Evolutionary conservation across 2,797 vertebrate species (phyloP).

Genomic region (Neosilurus hyrtlii): DNA sequence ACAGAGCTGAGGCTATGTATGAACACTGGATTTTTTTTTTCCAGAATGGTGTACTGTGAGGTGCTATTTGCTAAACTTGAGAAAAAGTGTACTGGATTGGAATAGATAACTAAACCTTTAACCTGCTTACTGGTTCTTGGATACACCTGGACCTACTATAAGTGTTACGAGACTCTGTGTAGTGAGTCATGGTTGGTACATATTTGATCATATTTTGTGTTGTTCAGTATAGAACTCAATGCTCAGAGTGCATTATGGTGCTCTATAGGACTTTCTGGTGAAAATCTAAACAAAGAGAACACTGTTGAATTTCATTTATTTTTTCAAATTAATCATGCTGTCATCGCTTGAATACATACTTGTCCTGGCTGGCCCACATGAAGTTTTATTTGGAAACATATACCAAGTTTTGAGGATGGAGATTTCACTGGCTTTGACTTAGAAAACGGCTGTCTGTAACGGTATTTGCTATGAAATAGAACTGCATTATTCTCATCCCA

Average conservation of each 20-base stretch:
- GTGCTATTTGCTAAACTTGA: too few species aligned
- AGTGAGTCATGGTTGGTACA: background rate
- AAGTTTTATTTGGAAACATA: constrained; percentile 50
- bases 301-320: constrained; percentile 54
- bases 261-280: constrained; percentile 41
- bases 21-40: too few species aligned
- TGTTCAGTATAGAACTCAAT: constrained; percentile 5
- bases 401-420: constrained; percentile 47
- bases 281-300: constrained; percentile 55
- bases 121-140: background rate
- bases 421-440: constrained; percentile 47
- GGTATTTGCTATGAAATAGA: constrained; percentile 35
- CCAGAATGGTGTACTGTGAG: too few species aligned
- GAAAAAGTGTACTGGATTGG: too few species aligned
- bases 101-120: background rate
- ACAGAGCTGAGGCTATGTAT: too few species aligned
- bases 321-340: constrained; percentile 53
- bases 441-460: constrained; percentile 43
- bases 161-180: background rate
- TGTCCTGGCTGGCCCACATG: constrained; percentile 43
- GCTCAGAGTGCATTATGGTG: constrained; percentile 27
- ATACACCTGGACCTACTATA: background rate
- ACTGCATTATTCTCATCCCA: constrained; percentile 21
- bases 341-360: constrained; percentile 51
- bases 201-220: background rate